Conservation (phyloP, 2,113 vertebrate species). For the Phocoena sinus region DNA sequence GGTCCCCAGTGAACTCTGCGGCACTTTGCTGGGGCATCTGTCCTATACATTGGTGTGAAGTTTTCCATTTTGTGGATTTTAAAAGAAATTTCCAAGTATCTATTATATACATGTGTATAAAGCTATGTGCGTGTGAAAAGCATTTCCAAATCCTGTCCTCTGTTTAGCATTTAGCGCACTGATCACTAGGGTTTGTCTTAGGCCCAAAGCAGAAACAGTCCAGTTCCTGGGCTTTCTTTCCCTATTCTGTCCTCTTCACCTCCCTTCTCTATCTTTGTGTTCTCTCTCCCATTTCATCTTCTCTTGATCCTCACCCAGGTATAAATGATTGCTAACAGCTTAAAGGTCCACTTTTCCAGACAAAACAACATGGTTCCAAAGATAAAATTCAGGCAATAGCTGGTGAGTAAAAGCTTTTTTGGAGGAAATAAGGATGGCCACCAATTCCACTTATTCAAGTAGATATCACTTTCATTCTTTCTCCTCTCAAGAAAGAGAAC, state of each 20-base stretch:
- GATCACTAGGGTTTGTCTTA: not conserved
- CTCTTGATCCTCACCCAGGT: not conserved
- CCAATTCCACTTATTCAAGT: not conserved
- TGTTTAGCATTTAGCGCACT: not conserved
- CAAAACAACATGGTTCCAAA: not conserved
- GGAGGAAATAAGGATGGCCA: not conserved
- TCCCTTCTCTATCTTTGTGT: not conserved
- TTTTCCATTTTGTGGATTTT: not conserved
- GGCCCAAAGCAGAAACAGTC: not conserved
- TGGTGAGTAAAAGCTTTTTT: not conserved
- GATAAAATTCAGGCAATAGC: not conserved
- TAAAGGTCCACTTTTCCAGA: not conserved
- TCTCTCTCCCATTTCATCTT: not conserved
- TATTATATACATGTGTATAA: not conserved
- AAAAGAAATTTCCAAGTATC: not conserved
- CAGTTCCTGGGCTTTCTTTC: not conserved
- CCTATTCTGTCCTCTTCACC: not conserved
- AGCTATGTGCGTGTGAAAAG: not conserved
- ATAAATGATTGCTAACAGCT: not conserved
- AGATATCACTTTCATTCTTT: not conserved
- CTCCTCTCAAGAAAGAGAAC: not conserved
- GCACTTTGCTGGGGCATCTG: not conserved
- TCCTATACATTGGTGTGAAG: not conserved
- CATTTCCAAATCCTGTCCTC: not conserved
- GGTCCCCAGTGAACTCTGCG: not conserved